Evolutionary conservation across 2,797 vertebrate species (phyloP).

Genomic region (Tachyglossus aculeatus): DNA sequence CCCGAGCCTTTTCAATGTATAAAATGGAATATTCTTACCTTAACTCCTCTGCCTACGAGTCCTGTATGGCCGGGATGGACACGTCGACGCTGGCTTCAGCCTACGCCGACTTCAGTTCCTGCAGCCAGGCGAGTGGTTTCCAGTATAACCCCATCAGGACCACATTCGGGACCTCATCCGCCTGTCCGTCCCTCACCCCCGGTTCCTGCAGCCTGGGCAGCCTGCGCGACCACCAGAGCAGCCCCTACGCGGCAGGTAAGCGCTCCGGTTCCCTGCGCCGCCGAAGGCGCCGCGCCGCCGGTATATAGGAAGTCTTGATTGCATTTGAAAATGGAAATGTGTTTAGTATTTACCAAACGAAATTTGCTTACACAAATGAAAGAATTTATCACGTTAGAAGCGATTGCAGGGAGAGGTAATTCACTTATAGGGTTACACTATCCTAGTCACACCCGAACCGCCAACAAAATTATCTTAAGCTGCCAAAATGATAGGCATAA

Average conservation of each 20-base stretch:
- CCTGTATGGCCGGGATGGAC: constrained; percentile 99
- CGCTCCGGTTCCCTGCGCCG: constrained; percentile 74
- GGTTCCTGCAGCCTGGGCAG: constrained; percentile 98
- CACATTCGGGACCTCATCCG: constrained; percentile 97
- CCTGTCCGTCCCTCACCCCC: constrained; percentile 97
- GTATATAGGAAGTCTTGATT: constrained; percentile 97
- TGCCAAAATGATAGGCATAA: constrained; percentile 99
- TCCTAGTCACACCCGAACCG: constrained; percentile 99
- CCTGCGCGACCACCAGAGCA: constrained; percentile 99
- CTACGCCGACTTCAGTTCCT: constrained; percentile 99
- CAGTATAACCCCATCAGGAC: constrained; percentile 99
- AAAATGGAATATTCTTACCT: constrained; percentile 99
- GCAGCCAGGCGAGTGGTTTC: constrained; percentile 99
- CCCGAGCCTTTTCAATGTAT: constrained; percentile 99
- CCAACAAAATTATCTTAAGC: constrained; percentile 99
- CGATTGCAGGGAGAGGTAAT: constrained; percentile 99
- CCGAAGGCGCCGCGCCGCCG: constrained; percentile 80
- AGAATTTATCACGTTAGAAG: constrained; percentile 99
- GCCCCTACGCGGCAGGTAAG: constrained; percentile 99
- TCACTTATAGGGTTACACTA: constrained; percentile 99
- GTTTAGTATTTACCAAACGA: constrained; percentile 99
- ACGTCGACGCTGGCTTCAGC: constrained; percentile 98
- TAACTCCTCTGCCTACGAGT: constrained; percentile 99
- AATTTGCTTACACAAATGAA: constrained; percentile 99
- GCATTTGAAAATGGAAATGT: constrained; percentile 99